Evolutionary conservation across 1,140 invertebrate species (phyloP).

Genomic region (Choristoneura fumiferana): DNA sequence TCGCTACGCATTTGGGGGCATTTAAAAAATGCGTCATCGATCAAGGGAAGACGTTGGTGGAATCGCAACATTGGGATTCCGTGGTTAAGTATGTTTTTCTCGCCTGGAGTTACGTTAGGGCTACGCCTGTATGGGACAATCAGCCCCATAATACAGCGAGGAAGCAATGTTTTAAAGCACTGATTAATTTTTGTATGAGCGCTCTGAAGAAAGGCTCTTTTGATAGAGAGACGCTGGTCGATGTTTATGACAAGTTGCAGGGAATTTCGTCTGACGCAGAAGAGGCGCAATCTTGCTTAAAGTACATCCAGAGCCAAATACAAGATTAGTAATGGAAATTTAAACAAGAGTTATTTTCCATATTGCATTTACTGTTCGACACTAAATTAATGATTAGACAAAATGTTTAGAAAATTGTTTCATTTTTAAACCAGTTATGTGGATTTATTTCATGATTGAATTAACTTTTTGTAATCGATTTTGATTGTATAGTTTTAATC

Average conservation of each 20-base stretch:
- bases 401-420: too few species aligned
- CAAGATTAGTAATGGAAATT: slow-evolving; percentile 27
- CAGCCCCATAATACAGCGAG: slow-evolving; percentile 82
- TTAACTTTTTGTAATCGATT: too few species aligned
- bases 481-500: too few species aligned
- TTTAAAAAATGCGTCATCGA: slow-evolving; percentile 84
- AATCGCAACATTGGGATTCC: slow-evolving; percentile 86
- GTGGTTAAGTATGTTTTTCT: slow-evolving; percentile 84
- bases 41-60: slow-evolving; percentile 82
- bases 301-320: slow-evolving; percentile 52
- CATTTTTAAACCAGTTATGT: too few species aligned
- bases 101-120: slow-evolving; percentile 85
- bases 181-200: slow-evolving; percentile 82
- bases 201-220: slow-evolving; percentile 82
- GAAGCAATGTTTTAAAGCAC: slow-evolving; percentile 84
- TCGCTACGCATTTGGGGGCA: slow-evolving; percentile 82
- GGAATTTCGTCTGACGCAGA: slow-evolving; percentile 63
- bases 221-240: slow-evolving; percentile 61
- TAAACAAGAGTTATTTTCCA: too few species aligned
- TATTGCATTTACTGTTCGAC: too few species aligned
- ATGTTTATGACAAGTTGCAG: slow-evolving; percentile 61
- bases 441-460: too few species aligned
- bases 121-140: slow-evolving; percentile 86
- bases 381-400: too few species aligned
- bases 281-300: slow-evolving; percentile 63